Conservation (phyloP, 2,888 invertebrate species). For the Iphiclides podalirius region DNA sequence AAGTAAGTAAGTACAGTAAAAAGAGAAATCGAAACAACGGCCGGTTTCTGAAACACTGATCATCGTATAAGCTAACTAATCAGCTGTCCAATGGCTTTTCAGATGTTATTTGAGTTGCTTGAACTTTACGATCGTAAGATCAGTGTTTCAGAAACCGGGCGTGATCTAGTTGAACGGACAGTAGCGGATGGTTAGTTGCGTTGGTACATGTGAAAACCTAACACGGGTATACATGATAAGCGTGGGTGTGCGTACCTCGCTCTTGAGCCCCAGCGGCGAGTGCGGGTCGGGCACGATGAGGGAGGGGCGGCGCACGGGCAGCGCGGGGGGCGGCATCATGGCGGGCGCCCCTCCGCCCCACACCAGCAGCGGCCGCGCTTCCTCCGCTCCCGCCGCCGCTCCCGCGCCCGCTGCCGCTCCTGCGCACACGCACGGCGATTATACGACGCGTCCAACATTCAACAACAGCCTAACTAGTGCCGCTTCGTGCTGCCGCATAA, state of each 20-base stretch:
- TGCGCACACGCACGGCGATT: constrained; percentile 9
- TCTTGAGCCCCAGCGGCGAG: constrained; percentile 81
- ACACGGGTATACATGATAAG: neutral
- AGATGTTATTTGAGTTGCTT: too few species aligned
- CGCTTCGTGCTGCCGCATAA: constrained; percentile 13
- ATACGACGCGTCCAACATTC: neutral
- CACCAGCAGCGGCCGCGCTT: constrained; percentile 51
- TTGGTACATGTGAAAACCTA: neutral
- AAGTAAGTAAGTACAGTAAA: too few species aligned
- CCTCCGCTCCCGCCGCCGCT: constrained; percentile 41
- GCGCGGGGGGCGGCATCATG: constrained; percentile 86
- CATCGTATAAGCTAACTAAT: too few species aligned
- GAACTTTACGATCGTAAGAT: too few species aligned
- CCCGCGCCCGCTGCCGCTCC: constrained; percentile 7
- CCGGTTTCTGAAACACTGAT: too few species aligned
- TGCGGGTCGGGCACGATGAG: constrained; percentile 79
- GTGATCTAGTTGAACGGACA: too few species aligned
- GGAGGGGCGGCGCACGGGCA: constrained; percentile 83
- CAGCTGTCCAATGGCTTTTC: too few species aligned
- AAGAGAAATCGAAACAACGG: too few species aligned
- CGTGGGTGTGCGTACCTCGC: constrained; percentile 45
- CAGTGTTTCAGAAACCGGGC: too few species aligned
- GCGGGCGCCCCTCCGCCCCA: constrained; percentile 78
- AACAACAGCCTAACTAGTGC: constrained; percentile 18
- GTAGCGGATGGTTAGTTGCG: neutral